Conservation (phyloP, 2,888 invertebrate genomes). For the Chrysotoxum bicinctum region DNA sequence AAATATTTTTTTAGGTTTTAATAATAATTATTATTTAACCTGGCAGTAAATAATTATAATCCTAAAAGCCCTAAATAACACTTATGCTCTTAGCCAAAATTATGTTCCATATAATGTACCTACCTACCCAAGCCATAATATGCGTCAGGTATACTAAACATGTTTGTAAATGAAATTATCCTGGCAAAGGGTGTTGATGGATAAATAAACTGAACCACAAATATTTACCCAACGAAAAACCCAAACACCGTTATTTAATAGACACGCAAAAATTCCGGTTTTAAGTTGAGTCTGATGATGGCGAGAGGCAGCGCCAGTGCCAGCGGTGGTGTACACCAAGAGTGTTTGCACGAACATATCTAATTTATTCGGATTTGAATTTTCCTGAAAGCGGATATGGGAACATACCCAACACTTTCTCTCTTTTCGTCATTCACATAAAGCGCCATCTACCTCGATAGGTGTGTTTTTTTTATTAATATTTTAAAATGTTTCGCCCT, state of each 20-base stretch:
- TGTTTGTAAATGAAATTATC: conserved; percentile 60
- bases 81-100: conserved; percentile 4
- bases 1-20: background rate
- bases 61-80: conserved; percentile 27
- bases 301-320: background rate
- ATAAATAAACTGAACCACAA: conserved; percentile 59
- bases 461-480: background rate
- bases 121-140: background rate
- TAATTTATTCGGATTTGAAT: conserved; percentile 66
- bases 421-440: background rate
- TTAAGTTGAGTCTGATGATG: background rate
- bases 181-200: conserved; percentile 54
- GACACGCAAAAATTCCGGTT: conserved; percentile 57
- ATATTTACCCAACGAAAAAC: conserved; percentile 59
- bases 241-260: conserved; percentile 65
- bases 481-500: background rate
- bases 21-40: conserved; percentile 8
- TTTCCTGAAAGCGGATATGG: conserved; percentile 24
- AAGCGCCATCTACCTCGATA: background rate
- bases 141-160: conserved; percentile 1
- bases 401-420: background rate
- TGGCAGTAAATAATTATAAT: conserved; percentile 25
- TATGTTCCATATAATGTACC: background rate
- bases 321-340: background rate
- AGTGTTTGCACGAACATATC: conserved; percentile 24